phyloP scores from a whole-genome alignment of 2,113 vertebrate species.

The Paradoxurus hermaphroditus region DNA sequence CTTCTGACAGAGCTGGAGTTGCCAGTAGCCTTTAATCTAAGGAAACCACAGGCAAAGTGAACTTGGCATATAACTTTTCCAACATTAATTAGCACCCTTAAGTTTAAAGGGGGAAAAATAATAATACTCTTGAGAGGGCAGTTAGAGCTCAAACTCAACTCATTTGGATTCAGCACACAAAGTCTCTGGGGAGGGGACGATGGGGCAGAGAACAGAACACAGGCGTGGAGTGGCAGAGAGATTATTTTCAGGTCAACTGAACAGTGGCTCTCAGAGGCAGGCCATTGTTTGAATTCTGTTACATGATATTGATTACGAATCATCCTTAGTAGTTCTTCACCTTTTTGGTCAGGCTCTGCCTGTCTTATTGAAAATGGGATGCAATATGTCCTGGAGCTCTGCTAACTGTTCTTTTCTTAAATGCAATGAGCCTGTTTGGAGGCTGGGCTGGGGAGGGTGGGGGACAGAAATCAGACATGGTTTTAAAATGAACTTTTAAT shows the following conservation, averaged over 20 bases:
- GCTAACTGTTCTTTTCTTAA: not conserved
- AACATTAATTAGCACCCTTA: conserved; percentile 80
- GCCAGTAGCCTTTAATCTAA: conserved; percentile 81
- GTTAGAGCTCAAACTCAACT: conserved; percentile 62
- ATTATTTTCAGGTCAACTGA: conserved; percentile 78
- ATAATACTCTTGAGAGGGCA: conserved; percentile 60
- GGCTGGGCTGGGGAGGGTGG: not conserved
- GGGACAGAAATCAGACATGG: not conserved
- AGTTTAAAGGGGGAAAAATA: conserved; percentile 72
- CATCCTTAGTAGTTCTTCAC: not conserved
- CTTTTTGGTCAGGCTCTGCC: conserved; percentile 15
- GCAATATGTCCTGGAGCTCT: not conserved
- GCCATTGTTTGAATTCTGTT: conserved; percentile 39
- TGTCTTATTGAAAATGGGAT: conserved; percentile 20
- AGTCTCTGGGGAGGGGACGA: conserved; percentile 18
- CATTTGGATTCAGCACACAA: conserved; percentile 71
- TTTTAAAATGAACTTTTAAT: conserved; percentile 45
- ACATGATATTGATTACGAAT: conserved; percentile 59
- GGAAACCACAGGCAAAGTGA: conserved; percentile 74
- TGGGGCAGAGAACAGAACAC: not conserved
- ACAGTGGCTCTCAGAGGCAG: conserved; percentile 61
- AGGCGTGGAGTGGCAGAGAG: not conserved
- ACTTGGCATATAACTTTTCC: conserved; percentile 71
- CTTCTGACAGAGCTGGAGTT: conserved; percentile 73
- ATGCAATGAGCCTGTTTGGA: not conserved